phyloP scores from a whole-genome alignment of 2,888 invertebrate genomes.

The Dryocosmus kuriphilus region DNA sequence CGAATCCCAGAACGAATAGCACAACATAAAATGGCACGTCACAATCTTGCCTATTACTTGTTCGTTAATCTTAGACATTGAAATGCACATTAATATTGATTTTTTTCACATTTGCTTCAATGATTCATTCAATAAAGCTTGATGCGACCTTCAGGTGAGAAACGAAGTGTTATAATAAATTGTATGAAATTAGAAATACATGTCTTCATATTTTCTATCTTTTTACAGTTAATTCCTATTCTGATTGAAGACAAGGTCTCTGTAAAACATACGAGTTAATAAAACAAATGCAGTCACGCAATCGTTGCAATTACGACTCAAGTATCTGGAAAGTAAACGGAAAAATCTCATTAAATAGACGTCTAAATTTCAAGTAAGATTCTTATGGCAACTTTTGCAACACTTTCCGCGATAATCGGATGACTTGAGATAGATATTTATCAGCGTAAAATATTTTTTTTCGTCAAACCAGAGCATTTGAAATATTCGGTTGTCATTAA shows the following conservation, averaged over 20 bases:
- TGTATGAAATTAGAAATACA: background rate
- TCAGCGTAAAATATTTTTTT: background rate
- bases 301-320: background rate
- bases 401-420: background rate
- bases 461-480: background rate
- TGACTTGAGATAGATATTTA: background rate
- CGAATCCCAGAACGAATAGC: conserved; percentile 6
- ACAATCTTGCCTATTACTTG: conserved; percentile 27
- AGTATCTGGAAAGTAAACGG: background rate
- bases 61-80: background rate
- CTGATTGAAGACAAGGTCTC: background rate
- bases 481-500: background rate
- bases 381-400: background rate
- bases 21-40: conserved; percentile 38
- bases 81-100: conserved; percentile 4
- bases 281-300: background rate
- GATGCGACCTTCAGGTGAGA: background rate
- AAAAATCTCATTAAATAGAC: background rate
- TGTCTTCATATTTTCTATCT: background rate
- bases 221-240: background rate
- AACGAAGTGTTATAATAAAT: background rate
- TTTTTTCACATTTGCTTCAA: background rate
- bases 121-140: background rate
- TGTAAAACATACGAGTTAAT: background rate
- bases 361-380: background rate